Evolutionary conservation across 2,113 vertebrate species (phyloP), one percentile per base, ranked within the genome.

Genomic region (Scomber scombrus): DNA sequence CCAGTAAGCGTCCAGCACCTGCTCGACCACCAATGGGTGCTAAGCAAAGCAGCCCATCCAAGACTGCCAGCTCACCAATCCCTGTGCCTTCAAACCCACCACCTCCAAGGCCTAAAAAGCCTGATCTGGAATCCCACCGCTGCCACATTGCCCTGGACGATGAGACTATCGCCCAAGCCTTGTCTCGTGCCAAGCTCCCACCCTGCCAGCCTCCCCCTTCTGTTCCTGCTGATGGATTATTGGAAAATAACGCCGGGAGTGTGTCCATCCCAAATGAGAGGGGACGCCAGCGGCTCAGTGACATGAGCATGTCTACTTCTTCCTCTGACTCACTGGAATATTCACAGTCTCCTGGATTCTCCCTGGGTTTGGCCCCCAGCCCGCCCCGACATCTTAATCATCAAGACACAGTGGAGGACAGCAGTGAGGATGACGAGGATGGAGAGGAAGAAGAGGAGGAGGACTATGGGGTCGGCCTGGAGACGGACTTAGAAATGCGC

Each of bases 261-360:
- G 66, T 57, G 0, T 79, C 88, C 1, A 69, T 13, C 15, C 71
- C 64, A 1, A 68, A 57, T 1, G 93, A 93, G 89, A 85, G 94
- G 85, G 93, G 94, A 88, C 92, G 91, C 83, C 96, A 97, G 94
- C 93, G 96, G 12, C 95, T 98, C 81, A 99, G 97, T 69, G 95
- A 98, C 93, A 95, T 96, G 95, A 98, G 97, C 94, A 94, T 97
- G 93, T 99, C 97, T 19, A 97, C 97, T 71, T 98, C 98, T 15
- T 98, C 97, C 0, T 98, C 97, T 0, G 97, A 98, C 90, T 98
- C 97, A 3, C 93, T 97, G 89, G 97, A 98, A 64, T 95, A 95
- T 0, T 94, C 96, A 3, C 96, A 93, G 0, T 94, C 96, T 8
- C 96, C 94, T 2, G 94, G 91, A 85, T 96, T 97, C 95, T 95